phyloP scores from a whole-genome alignment of 2,888 invertebrate species.

The Icerya purchasi region DNA sequence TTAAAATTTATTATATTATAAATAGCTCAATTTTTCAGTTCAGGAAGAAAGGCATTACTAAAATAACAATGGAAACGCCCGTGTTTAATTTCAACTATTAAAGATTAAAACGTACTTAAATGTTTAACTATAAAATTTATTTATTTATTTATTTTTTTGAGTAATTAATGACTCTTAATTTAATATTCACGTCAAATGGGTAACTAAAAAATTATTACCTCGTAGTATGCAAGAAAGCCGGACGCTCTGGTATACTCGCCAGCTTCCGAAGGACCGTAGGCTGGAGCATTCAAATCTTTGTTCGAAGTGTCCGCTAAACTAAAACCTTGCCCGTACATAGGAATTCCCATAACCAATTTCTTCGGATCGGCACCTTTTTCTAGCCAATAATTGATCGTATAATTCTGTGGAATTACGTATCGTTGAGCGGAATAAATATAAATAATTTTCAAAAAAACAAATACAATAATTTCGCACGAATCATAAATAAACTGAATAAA shows the following conservation, averaged over 20 bases:
- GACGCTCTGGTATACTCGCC: slow-evolving; percentile 69
- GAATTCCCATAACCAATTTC: slow-evolving; percentile 73
- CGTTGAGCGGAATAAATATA: neutral
- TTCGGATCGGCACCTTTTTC: slow-evolving; percentile 57
- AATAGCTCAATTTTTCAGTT: too few relatives aligned
- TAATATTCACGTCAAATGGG: too few relatives aligned
- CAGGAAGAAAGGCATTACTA: too few relatives aligned
- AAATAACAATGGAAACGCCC: too few relatives aligned
- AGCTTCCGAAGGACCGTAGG: slow-evolving; percentile 53
- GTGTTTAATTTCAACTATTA: too few relatives aligned
- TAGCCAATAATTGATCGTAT: slow-evolving; percentile 74
- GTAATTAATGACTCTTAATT: too few relatives aligned
- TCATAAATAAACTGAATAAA: neutral
- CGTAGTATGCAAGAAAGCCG: slow-evolving; percentile 73
- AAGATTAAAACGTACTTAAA: too few relatives aligned
- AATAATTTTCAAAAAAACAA: too few relatives aligned
- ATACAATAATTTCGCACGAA: neutral
- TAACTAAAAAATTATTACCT: slow-evolving; percentile 30
- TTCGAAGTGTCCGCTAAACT: slow-evolving; percentile 33
- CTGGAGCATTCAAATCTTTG: slow-evolving; percentile 49
- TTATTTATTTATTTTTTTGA: too few relatives aligned
- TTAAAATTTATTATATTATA: too few relatives aligned
- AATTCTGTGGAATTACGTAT: slow-evolving; percentile 58
- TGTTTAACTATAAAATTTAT: too few relatives aligned
- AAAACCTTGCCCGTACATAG: slow-evolving; percentile 71